These are phyloP conservation scores for Hyposoter didymator DNA, from an alignment of 2,888 invertebrate species.

Conservation along the genomic window DNA sequence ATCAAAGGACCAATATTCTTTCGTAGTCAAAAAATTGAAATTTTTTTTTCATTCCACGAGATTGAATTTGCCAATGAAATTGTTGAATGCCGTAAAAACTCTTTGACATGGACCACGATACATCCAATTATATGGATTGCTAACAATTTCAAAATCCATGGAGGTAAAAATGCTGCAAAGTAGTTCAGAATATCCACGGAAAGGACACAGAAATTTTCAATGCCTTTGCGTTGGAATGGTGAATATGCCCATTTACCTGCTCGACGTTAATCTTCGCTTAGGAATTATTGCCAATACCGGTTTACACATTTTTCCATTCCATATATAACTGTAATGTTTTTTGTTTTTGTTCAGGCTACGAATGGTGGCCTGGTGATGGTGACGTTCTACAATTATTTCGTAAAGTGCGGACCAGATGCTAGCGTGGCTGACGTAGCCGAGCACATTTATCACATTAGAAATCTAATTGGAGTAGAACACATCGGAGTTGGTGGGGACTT, in stretches of 20 bases:
- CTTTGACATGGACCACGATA: background rate
- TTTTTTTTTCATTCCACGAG: background rate
- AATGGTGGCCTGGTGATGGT: slow-evolving; percentile 97
- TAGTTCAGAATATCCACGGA: background rate
- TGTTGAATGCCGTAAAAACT: background rate
- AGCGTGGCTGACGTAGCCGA: slow-evolving; percentile 91
- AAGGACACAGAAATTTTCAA: background rate
- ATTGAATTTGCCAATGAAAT: background rate
- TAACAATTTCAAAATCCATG: background rate
- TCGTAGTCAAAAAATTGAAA: background rate
- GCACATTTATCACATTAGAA: slow-evolving; percentile 88
- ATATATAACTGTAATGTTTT: background rate
- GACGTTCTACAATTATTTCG: slow-evolving; percentile 94
- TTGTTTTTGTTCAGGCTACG: slow-evolving; percentile 84
- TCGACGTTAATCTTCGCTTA: background rate
- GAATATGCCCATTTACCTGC: background rate
- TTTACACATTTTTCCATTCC: background rate
- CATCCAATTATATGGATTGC: background rate
- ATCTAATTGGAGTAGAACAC: slow-evolving; percentile 87
- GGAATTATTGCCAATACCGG: background rate
- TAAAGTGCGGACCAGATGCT: slow-evolving; percentile 92
- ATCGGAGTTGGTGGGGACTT: slow-evolving; percentile 88
- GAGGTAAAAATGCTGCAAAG: background rate
- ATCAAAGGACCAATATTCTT: background rate
- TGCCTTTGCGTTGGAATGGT: background rate